Evolutionary conservation across 2,888 invertebrate species (phyloP), one percentile per base, ranked within the genome.

Genomic region (Eristalis arbustorum): DNA sequence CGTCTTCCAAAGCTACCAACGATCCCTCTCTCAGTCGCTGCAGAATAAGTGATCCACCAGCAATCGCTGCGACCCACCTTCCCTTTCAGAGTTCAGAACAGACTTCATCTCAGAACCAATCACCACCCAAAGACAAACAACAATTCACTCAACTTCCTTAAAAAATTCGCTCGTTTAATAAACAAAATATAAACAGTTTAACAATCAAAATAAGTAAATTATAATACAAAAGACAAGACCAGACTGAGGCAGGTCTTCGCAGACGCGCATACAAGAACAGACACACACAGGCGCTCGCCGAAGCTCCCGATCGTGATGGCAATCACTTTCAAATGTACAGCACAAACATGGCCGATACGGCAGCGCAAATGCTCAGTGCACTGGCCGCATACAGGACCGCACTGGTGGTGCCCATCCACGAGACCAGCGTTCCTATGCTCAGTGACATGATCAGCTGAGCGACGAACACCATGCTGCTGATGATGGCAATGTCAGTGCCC

Each of bases 401-500:
- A 61, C 91, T 90, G 0, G 93, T 92, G 0, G 92, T 91, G 25
- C 90, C 88, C 89, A 92, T 88, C 90, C 91, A 90, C 25, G 90
- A 84, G 2, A 93, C 90, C 2, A 93, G 83, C 0, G 92, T 90
- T 0, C 93, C 93, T 76, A 93, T 90, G 23, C 89, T 90, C 13
- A 93, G 80, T 2, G 93, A 92, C 13, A 93, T 91, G 84, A 92
- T 90, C 18, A 93, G 74, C 79, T 93, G 93, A 14, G 92, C 93
- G 28, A 93, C 89, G 79, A 93, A 93, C 2, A 93, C 92, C 91
- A 93, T 92, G 84, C 92, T 93, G 81, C 92, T 92, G 64, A 93
- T 92, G 40, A 93, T 93, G 75, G 93, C 93, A 72, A 93, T 91
- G 89, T 93, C 93, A 1, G 93, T 93, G 56, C 93, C 93, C 63